Percentiles rank a stretch among this genome's conserved stretches.
Evolutionary conservation across 2,888 invertebrate genomes (phyloP).

Genomic region (Lumbricus terrestris): DNA sequence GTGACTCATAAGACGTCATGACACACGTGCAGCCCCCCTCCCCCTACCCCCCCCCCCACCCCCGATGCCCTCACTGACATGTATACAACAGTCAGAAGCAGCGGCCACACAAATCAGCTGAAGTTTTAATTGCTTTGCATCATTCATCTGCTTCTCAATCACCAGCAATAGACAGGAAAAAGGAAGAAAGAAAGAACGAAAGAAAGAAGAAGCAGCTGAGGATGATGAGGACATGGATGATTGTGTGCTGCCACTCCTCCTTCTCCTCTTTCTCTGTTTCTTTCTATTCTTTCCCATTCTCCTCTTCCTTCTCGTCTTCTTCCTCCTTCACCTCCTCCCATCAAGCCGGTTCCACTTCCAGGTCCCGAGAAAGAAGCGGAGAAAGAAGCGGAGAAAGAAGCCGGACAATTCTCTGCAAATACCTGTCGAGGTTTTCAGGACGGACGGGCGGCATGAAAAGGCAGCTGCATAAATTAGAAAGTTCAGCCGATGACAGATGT

Average conservation of each 20-base stretch:
- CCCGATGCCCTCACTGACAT: no score
- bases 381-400: background rate
- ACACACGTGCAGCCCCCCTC: no score
- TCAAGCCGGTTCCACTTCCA: background rate
- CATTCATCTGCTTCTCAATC: background rate
- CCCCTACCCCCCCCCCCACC: no score
- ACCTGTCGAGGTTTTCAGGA: background rate
- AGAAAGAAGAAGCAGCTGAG: background rate
- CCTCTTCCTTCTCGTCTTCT: no score
- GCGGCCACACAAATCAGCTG: background rate
- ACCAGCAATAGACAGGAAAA: background rate
- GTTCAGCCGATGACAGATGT: background rate
- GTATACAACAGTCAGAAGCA: background rate
- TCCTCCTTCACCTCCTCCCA: background rate
- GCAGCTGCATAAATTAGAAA: background rate
- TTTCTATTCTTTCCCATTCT: no score
- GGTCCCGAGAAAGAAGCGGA: background rate
- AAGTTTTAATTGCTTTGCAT: background rate
- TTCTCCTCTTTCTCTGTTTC: background rate
- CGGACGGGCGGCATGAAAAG: background rate
- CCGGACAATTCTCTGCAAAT: background rate
- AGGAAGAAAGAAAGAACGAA: background rate
- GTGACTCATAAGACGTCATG: background rate
- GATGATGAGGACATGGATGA: background rate
- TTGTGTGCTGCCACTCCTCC: background rate